A percentile compares a stretch with the other conserved stretches of the same genome.
These are phyloP conservation scores for Sacculina carcini DNA, from an alignment of 2,888 invertebrate genomes.

Conservation along the genomic window DNA sequence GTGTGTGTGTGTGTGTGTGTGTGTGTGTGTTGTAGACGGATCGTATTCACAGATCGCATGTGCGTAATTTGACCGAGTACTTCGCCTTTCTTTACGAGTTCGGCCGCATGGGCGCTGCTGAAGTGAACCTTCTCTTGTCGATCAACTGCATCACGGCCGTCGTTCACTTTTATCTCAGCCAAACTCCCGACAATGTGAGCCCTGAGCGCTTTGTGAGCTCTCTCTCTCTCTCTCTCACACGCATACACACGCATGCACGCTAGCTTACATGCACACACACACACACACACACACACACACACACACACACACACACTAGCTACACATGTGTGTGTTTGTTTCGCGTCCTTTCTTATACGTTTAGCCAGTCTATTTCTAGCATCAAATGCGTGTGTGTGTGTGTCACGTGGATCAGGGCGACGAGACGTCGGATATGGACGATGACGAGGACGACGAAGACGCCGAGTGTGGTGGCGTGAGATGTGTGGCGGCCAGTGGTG, in stretches of 20 bases:
- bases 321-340: too few relatives aligned
- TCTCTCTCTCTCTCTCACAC: too few relatives aligned
- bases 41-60: conserved; percentile 56
- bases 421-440: conserved; percentile 38
- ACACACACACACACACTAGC: too few relatives aligned
- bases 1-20: not conserved
- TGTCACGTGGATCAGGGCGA: conserved; percentile 22
- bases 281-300: too few relatives aligned
- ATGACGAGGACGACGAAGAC: conserved; percentile 44
- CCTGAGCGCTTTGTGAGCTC: too few relatives aligned
- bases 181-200: conserved; percentile 40
- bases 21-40: conserved; percentile 45
- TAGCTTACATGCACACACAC: too few relatives aligned
- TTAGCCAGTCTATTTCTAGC: too few relatives aligned
- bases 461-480: too few relatives aligned
- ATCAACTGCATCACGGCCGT: conserved; percentile 68
- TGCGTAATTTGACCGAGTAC: conserved; percentile 71
- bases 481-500: conserved; percentile 26
- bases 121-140: conserved; percentile 58
- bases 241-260: too few relatives aligned
- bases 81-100: conserved; percentile 77
- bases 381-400: not conserved
- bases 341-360: not conserved
- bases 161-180: conserved; percentile 73
- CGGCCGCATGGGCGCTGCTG: conserved; percentile 82